These are phyloP conservation scores for Nysson spinosus DNA, from an alignment of 2,888 invertebrate species.

Conservation along the genomic window DNA sequence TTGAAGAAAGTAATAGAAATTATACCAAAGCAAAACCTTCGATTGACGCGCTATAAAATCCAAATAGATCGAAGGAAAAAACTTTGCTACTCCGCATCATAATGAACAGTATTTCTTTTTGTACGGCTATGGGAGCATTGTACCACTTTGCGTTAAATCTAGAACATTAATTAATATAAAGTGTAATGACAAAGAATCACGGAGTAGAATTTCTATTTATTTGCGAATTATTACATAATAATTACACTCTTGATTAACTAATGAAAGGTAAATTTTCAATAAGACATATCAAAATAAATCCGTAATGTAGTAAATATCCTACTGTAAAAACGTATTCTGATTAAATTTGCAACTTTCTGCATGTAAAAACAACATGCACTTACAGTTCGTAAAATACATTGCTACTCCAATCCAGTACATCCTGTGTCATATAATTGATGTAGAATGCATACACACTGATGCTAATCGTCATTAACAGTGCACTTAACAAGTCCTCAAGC, in stretches of 20 bases:
- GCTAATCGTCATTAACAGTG: not conserved
- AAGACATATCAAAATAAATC: too few species aligned
- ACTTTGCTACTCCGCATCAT: not conserved
- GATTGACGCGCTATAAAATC: not conserved
- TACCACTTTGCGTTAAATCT: constrained; percentile 15
- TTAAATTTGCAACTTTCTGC: not conserved
- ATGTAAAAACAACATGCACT: not conserved
- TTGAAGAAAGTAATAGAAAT: too few species aligned
- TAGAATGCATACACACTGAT: not conserved
- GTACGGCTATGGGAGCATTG: not conserved
- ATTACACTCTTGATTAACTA: too few species aligned
- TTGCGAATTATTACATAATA: not conserved
- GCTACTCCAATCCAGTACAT: not conserved
- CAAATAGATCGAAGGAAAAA: not conserved
- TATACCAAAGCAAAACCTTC: not conserved
- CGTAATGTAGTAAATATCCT: not conserved
- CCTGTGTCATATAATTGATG: not conserved
- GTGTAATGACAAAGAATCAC: not conserved
- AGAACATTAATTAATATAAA: not conserved
- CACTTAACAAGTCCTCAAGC: too few species aligned
- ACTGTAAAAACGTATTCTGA: not conserved
- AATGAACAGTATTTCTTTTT: constrained; percentile 6
- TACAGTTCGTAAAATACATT: not conserved
- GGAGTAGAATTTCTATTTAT: not conserved
- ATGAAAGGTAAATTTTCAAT: too few species aligned